Conservation (phyloP, 2,113 vertebrate genomes). For the Struthidea cinerea region DNA sequence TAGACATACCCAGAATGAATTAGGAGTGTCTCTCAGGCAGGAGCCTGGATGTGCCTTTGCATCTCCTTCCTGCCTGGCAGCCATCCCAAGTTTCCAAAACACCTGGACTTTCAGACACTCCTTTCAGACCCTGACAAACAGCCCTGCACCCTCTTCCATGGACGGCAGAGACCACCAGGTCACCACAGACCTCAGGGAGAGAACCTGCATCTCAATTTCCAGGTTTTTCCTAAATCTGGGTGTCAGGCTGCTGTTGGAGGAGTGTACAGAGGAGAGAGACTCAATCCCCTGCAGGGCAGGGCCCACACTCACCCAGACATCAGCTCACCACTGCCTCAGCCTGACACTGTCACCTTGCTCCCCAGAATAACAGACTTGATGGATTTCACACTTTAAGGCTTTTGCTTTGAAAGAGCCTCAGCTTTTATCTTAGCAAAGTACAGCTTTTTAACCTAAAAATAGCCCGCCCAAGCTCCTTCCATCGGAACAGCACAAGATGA, state of each 20-base stretch:
- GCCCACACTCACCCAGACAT: not conserved
- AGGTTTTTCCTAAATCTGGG: not conserved
- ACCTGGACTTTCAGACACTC: not conserved
- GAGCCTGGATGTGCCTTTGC: not conserved
- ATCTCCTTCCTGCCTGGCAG: not conserved
- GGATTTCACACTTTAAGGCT: conserved; percentile 56
- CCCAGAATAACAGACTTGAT: not conserved
- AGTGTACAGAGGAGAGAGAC: not conserved
- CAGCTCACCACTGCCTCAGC: not conserved
- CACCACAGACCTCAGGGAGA: not conserved
- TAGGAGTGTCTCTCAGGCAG: not conserved
- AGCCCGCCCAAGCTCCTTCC: conserved; percentile 40
- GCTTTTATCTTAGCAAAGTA: conserved; percentile 64
- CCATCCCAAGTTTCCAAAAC: not conserved
- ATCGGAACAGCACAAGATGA: conserved; percentile 48
- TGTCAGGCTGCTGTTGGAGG: not conserved
- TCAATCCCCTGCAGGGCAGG: not conserved
- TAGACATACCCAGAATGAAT: not conserved
- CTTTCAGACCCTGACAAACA: not conserved
- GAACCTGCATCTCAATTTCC: not conserved
- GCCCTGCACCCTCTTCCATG: rapidly evolving
- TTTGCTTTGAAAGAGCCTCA: conserved; percentile 51
- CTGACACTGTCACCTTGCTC: not conserved
- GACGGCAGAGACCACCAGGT: not conserved
- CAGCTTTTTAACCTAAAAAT: conserved; percentile 67